Evolutionary conservation across 2,113 vertebrate species (phyloP).

Genomic region (Grammomys surdaster): DNA sequence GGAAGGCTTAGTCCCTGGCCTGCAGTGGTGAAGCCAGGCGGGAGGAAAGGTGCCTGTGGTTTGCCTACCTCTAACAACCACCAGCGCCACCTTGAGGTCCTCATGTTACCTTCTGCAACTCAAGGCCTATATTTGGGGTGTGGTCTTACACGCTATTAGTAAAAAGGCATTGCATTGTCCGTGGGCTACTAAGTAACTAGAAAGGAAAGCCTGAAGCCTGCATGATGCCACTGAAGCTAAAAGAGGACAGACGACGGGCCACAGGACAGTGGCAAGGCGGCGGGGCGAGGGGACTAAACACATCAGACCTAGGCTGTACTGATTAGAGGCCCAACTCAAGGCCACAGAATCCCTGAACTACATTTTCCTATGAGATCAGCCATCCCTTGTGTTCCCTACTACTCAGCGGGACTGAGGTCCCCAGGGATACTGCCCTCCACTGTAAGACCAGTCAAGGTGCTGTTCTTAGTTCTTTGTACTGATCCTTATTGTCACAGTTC

Average conservation of each 20-base stretch:
- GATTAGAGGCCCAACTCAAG: background rate
- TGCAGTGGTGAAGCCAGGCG: background rate
- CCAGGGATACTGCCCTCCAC: fast-evolving
- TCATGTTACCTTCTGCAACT: background rate
- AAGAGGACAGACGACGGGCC: background rate
- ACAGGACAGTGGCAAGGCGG: background rate
- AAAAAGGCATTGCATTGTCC: background rate
- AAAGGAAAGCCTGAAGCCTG: background rate
- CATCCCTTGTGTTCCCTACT: background rate
- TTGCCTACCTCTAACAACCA: background rate
- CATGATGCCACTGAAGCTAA: background rate
- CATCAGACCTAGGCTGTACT: background rate
- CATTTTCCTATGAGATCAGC: background rate
- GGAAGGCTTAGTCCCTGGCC: background rate
- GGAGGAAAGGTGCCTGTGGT: background rate
- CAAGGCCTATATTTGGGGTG: background rate
- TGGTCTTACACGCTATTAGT: background rate
- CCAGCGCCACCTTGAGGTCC: background rate
- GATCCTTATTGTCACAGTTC: no score
- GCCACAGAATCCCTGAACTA: background rate
- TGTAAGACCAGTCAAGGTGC: fast-evolving
- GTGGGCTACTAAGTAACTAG: background rate
- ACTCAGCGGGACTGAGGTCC: background rate
- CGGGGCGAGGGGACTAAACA: background rate
- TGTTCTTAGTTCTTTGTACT: fast-evolving